Evolutionary conservation across 2,797 vertebrate genomes (phyloP).

Genomic region (Scleropages formosus): DNA sequence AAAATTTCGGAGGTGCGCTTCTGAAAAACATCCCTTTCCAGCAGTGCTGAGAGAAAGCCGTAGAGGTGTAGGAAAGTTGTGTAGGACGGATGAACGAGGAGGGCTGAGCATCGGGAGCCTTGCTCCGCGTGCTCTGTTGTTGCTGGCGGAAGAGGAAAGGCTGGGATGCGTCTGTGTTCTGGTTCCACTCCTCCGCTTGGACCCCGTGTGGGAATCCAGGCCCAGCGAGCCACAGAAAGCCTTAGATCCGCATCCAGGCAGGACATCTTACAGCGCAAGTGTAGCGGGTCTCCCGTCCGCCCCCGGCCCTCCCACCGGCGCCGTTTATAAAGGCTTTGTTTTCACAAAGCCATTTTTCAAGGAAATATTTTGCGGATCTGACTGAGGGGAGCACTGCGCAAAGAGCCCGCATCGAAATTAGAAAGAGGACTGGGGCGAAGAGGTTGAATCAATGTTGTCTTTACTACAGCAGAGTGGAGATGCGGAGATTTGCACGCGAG

Average conservation of each 20-base stretch:
- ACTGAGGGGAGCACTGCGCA: neutral
- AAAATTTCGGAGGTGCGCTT: too few relatives aligned
- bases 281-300: slow-evolving; percentile 46
- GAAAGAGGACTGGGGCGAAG: neutral
- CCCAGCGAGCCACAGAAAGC: neutral
- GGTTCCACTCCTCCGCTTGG: neutral
- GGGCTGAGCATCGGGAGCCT: too few relatives aligned
- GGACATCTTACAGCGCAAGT: slow-evolving; percentile 59
- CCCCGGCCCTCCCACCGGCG: neutral
- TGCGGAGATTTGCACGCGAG: neutral
- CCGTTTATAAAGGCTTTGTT: neutral
- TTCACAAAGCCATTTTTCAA: neutral
- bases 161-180: neutral
- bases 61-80: too few relatives aligned
- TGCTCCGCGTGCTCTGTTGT: neutral
- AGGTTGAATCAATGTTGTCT: neutral
- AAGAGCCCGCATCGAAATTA: neutral
- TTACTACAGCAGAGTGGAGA: neutral
- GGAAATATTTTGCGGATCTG: neutral
- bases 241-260: slow-evolving; percentile 32
- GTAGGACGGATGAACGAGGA: too few relatives aligned
- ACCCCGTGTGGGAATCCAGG: neutral
- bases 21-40: too few relatives aligned
- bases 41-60: too few relatives aligned
- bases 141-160: neutral